Conservation (phyloP, 1,140 invertebrate genomes). For the Drosophila subpulchrella region DNA sequence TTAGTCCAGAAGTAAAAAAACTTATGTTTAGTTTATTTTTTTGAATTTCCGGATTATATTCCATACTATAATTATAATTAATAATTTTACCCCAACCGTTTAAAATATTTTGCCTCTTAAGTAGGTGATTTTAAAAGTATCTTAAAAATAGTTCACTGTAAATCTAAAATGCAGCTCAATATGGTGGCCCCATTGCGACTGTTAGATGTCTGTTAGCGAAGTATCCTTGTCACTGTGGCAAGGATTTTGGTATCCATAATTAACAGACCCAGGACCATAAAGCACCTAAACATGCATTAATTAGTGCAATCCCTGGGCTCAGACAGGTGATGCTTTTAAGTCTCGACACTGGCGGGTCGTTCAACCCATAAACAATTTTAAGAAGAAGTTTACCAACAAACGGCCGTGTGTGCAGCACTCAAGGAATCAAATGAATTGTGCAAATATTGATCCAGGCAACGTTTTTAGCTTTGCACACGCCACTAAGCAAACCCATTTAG, state of each 20-base stretch:
- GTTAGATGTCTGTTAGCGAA: constrained; percentile 8
- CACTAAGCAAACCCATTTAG: constrained; percentile 66
- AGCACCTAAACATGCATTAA: constrained; percentile 40
- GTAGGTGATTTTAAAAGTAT: not conserved
- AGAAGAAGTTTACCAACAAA: constrained; percentile 26
- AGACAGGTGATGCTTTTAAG: constrained; percentile 51
- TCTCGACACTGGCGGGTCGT: constrained; percentile 37
- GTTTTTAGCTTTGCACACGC: constrained; percentile 52
- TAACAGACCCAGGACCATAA: constrained; percentile 39
- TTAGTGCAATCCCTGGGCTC: constrained; percentile 29
- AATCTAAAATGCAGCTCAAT: constrained; percentile 45
- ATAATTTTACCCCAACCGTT: no score
- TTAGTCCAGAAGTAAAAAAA: no score
- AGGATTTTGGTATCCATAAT: constrained; percentile 43
- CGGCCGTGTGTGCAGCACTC: constrained; percentile 25
- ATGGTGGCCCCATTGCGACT: constrained; percentile 1
- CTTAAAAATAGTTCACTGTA: constrained; percentile 11
- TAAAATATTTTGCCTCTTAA: not conserved
- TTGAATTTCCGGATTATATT: no score
- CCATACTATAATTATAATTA: no score
- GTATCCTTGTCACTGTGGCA: constrained; percentile 3
- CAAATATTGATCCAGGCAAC: constrained; percentile 65
- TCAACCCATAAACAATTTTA: constrained; percentile 43
- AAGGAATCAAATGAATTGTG: constrained; percentile 40
- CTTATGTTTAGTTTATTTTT: no score